These are phyloP conservation scores for Seriola dumerili DNA, from an alignment of 2,113 vertebrate species.

Conservation along the genomic window DNA sequence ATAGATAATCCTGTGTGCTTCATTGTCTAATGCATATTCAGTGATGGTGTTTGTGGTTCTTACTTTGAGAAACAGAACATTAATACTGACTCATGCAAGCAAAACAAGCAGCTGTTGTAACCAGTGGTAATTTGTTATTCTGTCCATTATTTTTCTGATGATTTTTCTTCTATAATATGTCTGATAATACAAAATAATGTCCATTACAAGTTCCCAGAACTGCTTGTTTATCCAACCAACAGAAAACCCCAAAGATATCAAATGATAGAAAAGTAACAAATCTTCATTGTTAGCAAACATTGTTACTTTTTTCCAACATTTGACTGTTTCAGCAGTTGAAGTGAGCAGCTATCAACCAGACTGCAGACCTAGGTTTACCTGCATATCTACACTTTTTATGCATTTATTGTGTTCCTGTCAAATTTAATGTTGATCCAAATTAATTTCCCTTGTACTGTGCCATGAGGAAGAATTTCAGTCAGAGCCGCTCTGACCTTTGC, in stretches of 20 bases:
- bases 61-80: slow-evolving; percentile 17
- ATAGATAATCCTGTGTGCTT: slow-evolving; percentile 41
- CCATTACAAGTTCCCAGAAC: background rate
- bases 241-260: background rate
- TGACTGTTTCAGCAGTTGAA: background rate
- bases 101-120: slow-evolving; percentile 3
- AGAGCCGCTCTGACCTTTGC: slow-evolving; percentile 2
- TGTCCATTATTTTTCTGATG: background rate
- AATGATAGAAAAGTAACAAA: background rate
- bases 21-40: slow-evolving; percentile 32
- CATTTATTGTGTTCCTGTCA: background rate
- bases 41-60: slow-evolving; percentile 10
- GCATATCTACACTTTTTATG: background rate
- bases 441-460: background rate
- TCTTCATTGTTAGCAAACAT: background rate
- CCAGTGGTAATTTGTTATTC: slow-evolving; percentile 6
- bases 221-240: background rate
- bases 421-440: background rate
- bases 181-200: background rate
- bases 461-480: background rate
- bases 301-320: background rate
- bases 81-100: slow-evolving; percentile 12
- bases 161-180: background rate
- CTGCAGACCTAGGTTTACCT: background rate
- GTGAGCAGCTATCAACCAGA: background rate